These are phyloP conservation scores for Boleophthalmus pectinirostris DNA, from an alignment of 2,113 vertebrate species.

Conservation along the genomic window DNA sequence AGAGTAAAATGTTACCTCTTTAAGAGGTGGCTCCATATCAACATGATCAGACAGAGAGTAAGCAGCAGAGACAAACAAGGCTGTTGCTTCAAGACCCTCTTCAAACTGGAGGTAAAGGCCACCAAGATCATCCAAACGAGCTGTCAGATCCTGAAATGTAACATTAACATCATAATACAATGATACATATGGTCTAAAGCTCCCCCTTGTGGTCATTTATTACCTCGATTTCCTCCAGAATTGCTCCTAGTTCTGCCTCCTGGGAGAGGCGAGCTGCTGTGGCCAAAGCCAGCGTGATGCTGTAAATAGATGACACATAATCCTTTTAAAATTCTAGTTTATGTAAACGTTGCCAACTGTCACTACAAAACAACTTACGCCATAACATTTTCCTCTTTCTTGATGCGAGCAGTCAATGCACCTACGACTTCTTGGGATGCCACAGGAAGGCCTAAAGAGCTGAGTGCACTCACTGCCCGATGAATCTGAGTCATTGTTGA, in stretches of 20 bases:
- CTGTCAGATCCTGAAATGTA: slow-evolving; percentile 87
- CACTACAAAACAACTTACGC: slow-evolving; percentile 78
- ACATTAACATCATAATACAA: neutral
- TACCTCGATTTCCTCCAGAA: slow-evolving; percentile 98
- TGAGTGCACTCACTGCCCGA: slow-evolving; percentile 88
- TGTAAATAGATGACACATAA: slow-evolving; percentile 53
- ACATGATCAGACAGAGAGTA: slow-evolving; percentile 93
- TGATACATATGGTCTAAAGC: slow-evolving; percentile 2
- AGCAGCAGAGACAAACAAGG: slow-evolving; percentile 90
- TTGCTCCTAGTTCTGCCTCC: slow-evolving; percentile 89
- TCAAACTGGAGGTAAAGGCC: slow-evolving; percentile 97
- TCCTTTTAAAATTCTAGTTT: neutral
- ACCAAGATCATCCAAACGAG: slow-evolving; percentile 94
- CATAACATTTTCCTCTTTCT: slow-evolving; percentile 93
- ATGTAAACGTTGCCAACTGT: neutral
- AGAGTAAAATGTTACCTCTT: slow-evolving; percentile 80
- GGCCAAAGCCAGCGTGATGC: slow-evolving; percentile 89
- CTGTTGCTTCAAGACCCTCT: slow-evolving; percentile 94
- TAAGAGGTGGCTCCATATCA: slow-evolving; percentile 90
- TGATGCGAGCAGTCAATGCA: slow-evolving; percentile 87
- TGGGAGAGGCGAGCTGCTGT: slow-evolving; percentile 91
- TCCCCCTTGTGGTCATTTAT: slow-evolving; percentile 50
- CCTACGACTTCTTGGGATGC: slow-evolving; percentile 90
- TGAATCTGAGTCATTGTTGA: slow-evolving; percentile 90
- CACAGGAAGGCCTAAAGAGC: slow-evolving; percentile 87